Conservation (phyloP, 2,797 vertebrate species). For the Falco biarmicus region DNA sequence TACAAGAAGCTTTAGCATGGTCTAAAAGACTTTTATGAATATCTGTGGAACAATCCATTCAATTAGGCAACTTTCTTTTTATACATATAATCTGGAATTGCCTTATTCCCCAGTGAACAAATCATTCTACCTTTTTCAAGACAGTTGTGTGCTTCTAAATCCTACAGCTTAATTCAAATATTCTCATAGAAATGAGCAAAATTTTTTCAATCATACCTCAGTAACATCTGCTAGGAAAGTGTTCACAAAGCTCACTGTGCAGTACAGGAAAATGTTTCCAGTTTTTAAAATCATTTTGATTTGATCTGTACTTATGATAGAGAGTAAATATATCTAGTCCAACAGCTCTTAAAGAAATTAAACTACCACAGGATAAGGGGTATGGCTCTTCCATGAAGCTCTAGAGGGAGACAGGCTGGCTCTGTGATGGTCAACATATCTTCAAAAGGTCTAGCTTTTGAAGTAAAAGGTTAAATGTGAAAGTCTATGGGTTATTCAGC, state of each 20-base stretch:
- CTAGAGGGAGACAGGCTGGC: neutral
- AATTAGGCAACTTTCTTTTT: neutral
- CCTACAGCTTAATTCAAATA: neutral
- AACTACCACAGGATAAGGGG: neutral
- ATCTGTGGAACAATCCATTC: neutral
- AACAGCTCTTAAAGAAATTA: neutral
- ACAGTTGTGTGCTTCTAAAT: neutral
- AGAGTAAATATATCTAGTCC: neutral
- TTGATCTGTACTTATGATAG: neutral
- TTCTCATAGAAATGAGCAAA: neutral
- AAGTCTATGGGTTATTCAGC: neutral
- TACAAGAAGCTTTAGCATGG: neutral
- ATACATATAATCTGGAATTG: neutral
- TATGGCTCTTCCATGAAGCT: neutral
- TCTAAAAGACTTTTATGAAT: neutral
- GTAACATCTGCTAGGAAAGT: neutral
- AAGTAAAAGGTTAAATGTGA: neutral
- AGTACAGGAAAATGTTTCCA: neutral
- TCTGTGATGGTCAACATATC: neutral
- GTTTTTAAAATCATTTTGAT: neutral
- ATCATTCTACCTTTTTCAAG: neutral
- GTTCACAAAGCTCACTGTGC: neutral
- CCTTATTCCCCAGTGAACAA: neutral
- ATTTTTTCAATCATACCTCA: neutral
- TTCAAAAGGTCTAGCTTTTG: neutral